Conservation (phyloP, 2,113 vertebrate genomes). For the Alaudala cheleensis region DNA sequence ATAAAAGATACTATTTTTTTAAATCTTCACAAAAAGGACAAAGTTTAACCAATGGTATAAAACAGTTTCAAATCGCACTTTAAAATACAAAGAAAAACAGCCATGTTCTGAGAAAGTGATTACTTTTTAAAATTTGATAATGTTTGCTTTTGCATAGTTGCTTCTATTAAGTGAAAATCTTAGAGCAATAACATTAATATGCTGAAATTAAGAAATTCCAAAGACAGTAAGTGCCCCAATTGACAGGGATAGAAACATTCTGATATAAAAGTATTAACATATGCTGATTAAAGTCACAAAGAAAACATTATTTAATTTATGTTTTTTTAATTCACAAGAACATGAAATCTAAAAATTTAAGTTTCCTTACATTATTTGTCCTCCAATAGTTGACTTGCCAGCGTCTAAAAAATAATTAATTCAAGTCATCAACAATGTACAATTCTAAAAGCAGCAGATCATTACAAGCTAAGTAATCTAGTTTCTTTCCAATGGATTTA, state of each 20-base stretch:
- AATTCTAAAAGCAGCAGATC: not conserved
- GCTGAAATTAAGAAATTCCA: not conserved
- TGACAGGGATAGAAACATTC: not conserved
- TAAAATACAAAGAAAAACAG: not conserved
- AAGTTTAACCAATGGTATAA: not conserved
- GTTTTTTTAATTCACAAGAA: not conserved
- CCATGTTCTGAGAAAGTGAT: not conserved
- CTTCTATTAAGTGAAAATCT: not conserved
- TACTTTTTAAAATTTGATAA: not conserved
- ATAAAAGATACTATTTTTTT: not conserved
- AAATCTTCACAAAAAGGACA: not conserved
- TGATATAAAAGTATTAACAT: not conserved
- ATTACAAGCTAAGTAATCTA: not conserved
- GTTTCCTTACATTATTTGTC: conserved; percentile 95
- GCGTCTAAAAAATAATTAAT: conserved; percentile 79
- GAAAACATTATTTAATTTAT: not conserved
- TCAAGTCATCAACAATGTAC: not conserved
- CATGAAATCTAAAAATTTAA: not conserved
- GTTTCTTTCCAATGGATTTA: not conserved
- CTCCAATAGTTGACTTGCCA: conserved; percentile 98
- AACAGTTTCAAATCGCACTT: not conserved
- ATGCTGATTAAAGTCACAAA: not conserved
- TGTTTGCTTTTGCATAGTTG: not conserved
- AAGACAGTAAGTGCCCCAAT: not conserved
- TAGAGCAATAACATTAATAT: not conserved